Base-by-base conservation (phyloP, 2,797 vertebrate genomes). In the Heteromormyrus szaboi region DNA sequence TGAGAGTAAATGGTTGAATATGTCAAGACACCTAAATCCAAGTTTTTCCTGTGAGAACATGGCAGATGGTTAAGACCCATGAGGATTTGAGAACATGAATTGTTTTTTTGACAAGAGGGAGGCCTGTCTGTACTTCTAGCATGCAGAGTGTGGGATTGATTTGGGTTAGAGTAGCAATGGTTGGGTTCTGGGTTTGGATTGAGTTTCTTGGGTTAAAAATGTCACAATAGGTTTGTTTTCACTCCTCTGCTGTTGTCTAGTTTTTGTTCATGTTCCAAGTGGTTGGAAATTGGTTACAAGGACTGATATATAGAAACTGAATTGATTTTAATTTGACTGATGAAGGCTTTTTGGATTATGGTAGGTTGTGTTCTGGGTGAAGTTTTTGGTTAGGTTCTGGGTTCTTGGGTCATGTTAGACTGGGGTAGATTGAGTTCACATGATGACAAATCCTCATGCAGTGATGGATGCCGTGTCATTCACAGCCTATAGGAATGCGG, bases 401-500 rank as follows among this genome's bases (percentile, higher is more conserved):
- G 79, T 50, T 84, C 25, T 84, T 22, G 81, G 41, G 17, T 48
- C 7, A 41, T 48, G 37, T 79, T 14, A 44, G 19, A 46, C 11
- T 44, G 72, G 11, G 29, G 29, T 68, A 68, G 25, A 33, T 14
- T 68, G 65, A 68, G 65, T 68, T 29, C 62, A 29, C 3, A 68
- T 12, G 62, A 33, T 68, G 62, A 33, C 25, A 68, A 46, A n/a
- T 41, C 17, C 72, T 44, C 12, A 37, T 37, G 37, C 37, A 79
- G 14, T 79, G 37, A 79, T 44, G 41, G 33, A 29, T 86, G 33
- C 11, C 51, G 12, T 88, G 8, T 87, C 2, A 68, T 59, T 87
- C 90, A 62, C 90, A 99, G 98, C 96, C 19, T 99, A 99, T 93
- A 97, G 98, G 95, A 99, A 99, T 0, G 97, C 98, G 6, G 97